Base-by-base conservation (phyloP, 2,113 vertebrate genomes). In the Onychostruthus taczanowskii region DNA sequence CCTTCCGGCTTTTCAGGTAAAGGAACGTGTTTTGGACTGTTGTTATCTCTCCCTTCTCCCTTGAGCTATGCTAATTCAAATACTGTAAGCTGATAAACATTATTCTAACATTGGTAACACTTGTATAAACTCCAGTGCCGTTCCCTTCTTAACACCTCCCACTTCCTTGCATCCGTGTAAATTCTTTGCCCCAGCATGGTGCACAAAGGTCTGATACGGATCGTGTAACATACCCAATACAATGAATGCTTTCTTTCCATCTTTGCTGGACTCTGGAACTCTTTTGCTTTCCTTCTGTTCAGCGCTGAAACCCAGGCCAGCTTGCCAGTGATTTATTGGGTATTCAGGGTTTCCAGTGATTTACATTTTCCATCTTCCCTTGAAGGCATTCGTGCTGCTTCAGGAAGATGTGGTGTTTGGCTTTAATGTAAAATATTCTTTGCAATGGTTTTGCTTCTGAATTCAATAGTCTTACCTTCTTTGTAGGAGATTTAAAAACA, bases 1-100 rank as follows among this genome's bases (percentile, higher is more conserved):
- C 93, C 90, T 95, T 89, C 82, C 21, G n/a, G 64, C 91, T 94
- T 97, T 93, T 92, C 93, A 89, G 96, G 97, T 97, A 89, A 77
- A 91, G 89, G 83, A 96, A 85, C 26, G 1, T 89, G 93, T 74
- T 97, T 95, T 93, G 97, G 96, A 86, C 83, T 67, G 85, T 68
- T 94, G 83, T 94, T 97, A 93, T 96, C 94, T 97, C 94, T 96
- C 61, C 41, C 84, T 95, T 88, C 77, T 97, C 96, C 97, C 96
- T 81, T 97, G 94, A 97, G 97, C 93, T 92, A 94, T 87, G 94
- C 92, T 90, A 90, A 97, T 61, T 92, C 84, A 96, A 97, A 85
- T 88, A 50, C 92, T 95, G 91, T 89, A 96, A 96, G 82, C 94
- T 80, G 94, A 94, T 94, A 97, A 97, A 87, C 91, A 73, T 88